Evolutionary conservation across 2,797 vertebrate species (phyloP), one percentile per base, ranked within the genome.

Genomic region (Chiloscyllium punctatum): DNA sequence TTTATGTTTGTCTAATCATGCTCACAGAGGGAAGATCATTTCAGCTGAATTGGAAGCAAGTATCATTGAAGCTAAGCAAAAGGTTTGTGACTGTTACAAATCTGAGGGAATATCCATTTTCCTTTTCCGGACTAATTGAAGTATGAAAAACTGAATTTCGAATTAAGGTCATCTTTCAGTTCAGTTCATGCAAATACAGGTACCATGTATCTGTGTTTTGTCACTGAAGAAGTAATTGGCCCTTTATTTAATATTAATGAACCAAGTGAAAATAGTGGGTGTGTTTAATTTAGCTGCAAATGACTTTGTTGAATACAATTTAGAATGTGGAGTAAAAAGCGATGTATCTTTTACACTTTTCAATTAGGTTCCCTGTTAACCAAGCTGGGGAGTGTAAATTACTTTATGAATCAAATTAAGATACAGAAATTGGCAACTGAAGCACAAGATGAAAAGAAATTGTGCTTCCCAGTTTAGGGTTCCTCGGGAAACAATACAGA

Each of bases 1-100:
- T n/a, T 62, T 91, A 66, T 66, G 66, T 66, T 91, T 66, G 30
- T 91, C 57, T 91, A 66, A 66, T 37, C 25, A 96, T 96, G 96
- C 96, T 96, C 92, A 95, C 4, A 98, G 97, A 95, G 97, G 97
- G 71, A 98, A 98, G 97, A 98, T 98, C 96, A 98, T 98, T 96
- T 96, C 97, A 79, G 96, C 96, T 96, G 97, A 98, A 96, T 97
- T 98, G 4, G 96, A 98, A 96, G 96, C 96, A 95, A 96, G 97
- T 96, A 98, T 98, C 96, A 74, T 97, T 68, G 91, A 96, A 96
- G 97, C 96, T 37, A 96, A 97, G 96, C 95, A 96, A 90, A 96
- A 97, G 96, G 97, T 98, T 96, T 68, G 96, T 96, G 48, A 62
- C 30, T 53, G 79, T 82, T 15, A 74, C 30, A 3, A 91, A 84